Percentiles rank a stretch among this genome's conserved stretches.
Evolutionary conservation across 2,797 vertebrate genomes (phyloP).

Genomic region (Enteromius thamalakanensis): DNA sequence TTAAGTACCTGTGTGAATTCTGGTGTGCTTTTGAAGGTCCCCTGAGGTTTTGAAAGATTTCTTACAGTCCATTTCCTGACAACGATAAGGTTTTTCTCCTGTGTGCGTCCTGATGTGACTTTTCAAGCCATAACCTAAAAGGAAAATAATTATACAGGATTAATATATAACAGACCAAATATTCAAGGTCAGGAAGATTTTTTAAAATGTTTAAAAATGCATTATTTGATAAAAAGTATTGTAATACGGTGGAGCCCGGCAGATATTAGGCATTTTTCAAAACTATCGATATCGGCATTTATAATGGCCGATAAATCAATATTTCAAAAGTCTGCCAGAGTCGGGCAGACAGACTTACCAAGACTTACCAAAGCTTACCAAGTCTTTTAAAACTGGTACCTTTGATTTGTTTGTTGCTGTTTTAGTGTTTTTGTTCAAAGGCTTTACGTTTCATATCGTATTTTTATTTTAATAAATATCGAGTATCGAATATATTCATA

Average conservation of each 20-base stretch:
- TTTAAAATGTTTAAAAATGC: background rate
- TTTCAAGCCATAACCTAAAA: slow-evolving; percentile 91
- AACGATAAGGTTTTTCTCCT: slow-evolving; percentile 96
- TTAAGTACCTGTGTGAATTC: slow-evolving; percentile 92
- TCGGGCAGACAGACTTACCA: too few species aligned
- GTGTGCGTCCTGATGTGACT: slow-evolving; percentile 97
- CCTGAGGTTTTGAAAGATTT: slow-evolving; percentile 98
- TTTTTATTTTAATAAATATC: too few species aligned
- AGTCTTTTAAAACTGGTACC: too few species aligned
- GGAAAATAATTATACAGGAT: slow-evolving; percentile 21
- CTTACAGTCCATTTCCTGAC: slow-evolving; percentile 92
- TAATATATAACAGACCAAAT: background rate
- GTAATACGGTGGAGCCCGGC: background rate
- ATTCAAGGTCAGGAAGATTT: background rate
- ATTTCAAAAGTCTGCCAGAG: too few species aligned
- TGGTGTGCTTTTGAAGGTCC: slow-evolving; percentile 95
- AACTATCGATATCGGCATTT: too few species aligned
- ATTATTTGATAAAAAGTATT: background rate
- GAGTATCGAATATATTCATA: too few species aligned
- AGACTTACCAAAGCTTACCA: too few species aligned
- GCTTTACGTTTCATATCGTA: too few species aligned
- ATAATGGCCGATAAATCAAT: too few species aligned
- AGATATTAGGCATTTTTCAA: too few species aligned
- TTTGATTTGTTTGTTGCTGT: too few species aligned
- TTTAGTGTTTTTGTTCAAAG: too few species aligned